Base-by-base conservation (phyloP, 1,140 invertebrate species). In the Sarcophaga peregrina region DNA sequence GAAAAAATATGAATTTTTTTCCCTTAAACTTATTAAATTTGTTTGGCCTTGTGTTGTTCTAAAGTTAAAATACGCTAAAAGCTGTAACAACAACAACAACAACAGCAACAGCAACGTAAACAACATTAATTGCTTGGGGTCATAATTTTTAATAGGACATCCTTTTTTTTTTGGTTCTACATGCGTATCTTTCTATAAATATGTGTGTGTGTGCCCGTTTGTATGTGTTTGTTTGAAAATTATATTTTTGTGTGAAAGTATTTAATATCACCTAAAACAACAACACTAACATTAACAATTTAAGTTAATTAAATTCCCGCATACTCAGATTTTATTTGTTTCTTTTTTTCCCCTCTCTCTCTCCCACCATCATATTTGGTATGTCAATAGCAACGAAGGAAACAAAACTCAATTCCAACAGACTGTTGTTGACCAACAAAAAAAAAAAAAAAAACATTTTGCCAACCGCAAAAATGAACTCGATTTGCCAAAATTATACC, bases 381-480 rank as follows among this genome's bases (percentile, higher is more conserved):
- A 37, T 76, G 74, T 76, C 74, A 76, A 76, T 76, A 47, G 25
- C 1, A 37, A 37, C 4, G n/a, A 76, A 47, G 37, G 25, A 37
- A 37, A 37, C 25, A 4, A 37, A 37, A 37, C 25, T 37, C 25
- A 37, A 37, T 37, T 37, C 4, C 4, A 37, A 37, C 25, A 37
- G 25, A 76, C n/a, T 76, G 74, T 76, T 76, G 74, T 76, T 76
- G 45, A 47, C 48, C 62, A 25, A n/a, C n/a, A n/a, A n/a, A n/a
- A n/a, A n/a, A n/a, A n/a, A n/a, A n/a, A n/a, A n/a, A 68, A 68
- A 1, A 37, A 20, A 68, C 62, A 68, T 68, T 68, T 68, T 68
- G 62, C 62, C n/a, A 68, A 68, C 62, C 62, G 20, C 62, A 68
- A n/a, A 68, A 68, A 68, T 20, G 20, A 20, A 25, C 25, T 37